Conservation (phyloP, 2,113 vertebrate genomes). For the Rhineura floridana region DNA sequence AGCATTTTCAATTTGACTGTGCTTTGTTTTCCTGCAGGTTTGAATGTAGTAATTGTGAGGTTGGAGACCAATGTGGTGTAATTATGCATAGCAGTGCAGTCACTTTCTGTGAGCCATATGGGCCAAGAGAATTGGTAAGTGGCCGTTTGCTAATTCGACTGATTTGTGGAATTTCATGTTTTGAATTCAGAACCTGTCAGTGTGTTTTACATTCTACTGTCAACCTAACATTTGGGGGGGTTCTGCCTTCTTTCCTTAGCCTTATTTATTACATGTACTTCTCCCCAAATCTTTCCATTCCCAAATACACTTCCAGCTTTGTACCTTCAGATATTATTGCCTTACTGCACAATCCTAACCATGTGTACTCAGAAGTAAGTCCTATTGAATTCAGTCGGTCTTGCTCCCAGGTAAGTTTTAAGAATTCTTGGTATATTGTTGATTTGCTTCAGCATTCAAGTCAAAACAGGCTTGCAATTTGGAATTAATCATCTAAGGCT, state of each 20-base stretch:
- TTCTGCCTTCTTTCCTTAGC: not conserved
- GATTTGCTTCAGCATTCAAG: slow-evolving; percentile 28
- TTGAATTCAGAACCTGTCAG: rapidly evolving
- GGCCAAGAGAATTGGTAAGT: slow-evolving; percentile 92
- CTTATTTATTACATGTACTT: not conserved
- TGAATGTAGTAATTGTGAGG: slow-evolving; percentile 89
- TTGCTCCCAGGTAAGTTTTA: not conserved
- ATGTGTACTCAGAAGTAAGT: not conserved
- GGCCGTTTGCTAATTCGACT: rapidly evolving
- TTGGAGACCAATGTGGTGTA: slow-evolving; percentile 89
- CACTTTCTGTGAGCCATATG: slow-evolving; percentile 94
- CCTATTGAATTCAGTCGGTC: not conserved
- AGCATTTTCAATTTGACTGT: not conserved
- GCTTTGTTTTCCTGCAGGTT: slow-evolving; percentile 79
- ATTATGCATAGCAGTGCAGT: slow-evolving; percentile 91
- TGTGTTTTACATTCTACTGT: not conserved
- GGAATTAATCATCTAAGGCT: not conserved
- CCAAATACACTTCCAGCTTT: not conserved
- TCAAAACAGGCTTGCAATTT: slow-evolving; percentile 31
- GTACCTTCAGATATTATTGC: slow-evolving; percentile 20
- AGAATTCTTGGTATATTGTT: not conserved
- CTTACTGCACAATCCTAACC: not conserved
- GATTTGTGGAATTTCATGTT: not conserved
- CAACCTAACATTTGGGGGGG: not conserved
- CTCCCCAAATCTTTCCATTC: not conserved